These are phyloP conservation scores for Philereme transversata DNA, from an alignment of 2,888 invertebrate genomes.

Conservation along the genomic window DNA sequence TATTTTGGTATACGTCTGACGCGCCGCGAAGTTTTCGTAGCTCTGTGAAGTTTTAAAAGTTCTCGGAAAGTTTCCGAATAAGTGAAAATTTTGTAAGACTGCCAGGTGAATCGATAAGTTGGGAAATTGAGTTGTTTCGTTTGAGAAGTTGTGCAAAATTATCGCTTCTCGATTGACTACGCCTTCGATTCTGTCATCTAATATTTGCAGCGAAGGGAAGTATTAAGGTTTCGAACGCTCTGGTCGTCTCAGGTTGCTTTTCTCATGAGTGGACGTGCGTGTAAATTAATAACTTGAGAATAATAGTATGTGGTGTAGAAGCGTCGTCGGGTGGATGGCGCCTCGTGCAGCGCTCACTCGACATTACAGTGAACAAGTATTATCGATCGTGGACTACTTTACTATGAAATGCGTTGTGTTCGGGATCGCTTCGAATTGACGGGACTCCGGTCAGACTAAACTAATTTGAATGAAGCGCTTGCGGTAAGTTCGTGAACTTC, in stretches of 20 bases:
- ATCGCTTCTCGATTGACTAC: slow-evolving; percentile 64
- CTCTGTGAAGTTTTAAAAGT: slow-evolving; percentile 47
- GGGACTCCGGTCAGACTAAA: slow-evolving; percentile 61
- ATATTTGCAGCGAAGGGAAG: slow-evolving; percentile 83
- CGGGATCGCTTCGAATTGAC: slow-evolving; percentile 73
- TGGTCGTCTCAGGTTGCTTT: slow-evolving; percentile 83
- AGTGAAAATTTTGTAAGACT: slow-evolving; percentile 34
- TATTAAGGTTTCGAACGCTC: slow-evolving; percentile 83
- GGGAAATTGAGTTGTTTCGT: slow-evolving; percentile 34
- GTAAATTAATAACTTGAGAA: slow-evolving; percentile 83
- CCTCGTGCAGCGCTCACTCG: slow-evolving; percentile 64
- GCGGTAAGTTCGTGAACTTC: slow-evolving; percentile 59
- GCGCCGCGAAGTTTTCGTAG: slow-evolving; percentile 63
- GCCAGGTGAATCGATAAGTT: slow-evolving; percentile 36
- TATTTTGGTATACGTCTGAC: slow-evolving; percentile 77
- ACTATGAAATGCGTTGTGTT: slow-evolving; percentile 69
- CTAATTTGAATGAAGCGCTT: slow-evolving; percentile 55
- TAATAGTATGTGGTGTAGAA: slow-evolving; percentile 71
- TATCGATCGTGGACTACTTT: slow-evolving; percentile 76
- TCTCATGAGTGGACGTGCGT: slow-evolving; percentile 83
- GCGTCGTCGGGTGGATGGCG: slow-evolving; percentile 66
- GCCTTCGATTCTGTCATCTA: slow-evolving; percentile 76
- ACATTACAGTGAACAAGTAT: slow-evolving; percentile 61
- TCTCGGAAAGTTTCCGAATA: slow-evolving; percentile 28
- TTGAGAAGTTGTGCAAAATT: slow-evolving; percentile 60